phyloP scores from a whole-genome alignment of 1,140 invertebrate species.

The Brachionus rubens region DNA sequence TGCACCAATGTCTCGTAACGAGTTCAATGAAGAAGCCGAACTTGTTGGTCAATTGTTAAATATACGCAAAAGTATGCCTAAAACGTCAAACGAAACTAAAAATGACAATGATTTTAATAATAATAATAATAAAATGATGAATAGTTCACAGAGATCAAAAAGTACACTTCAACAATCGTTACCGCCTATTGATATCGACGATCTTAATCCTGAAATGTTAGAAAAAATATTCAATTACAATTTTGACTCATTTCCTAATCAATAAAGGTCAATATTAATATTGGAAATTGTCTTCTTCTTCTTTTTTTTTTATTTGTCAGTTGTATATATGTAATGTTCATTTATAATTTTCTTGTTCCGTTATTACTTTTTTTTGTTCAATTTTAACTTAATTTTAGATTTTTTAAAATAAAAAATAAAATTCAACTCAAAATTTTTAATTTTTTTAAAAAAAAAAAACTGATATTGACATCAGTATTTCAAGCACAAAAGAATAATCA shows the following conservation, averaged over 20 bases:
- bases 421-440: no score
- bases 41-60: conserved; percentile 4
- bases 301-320: no score
- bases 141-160: no score
- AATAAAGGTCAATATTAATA: not conserved
- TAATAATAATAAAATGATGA: not conserved
- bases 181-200: conserved; percentile 14
- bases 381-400: no score
- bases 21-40: conserved; percentile 24
- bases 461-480: no score
- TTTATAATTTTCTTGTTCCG: no score
- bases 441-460: no score
- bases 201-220: conserved; percentile 35
- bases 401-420: no score
- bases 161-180: not conserved
- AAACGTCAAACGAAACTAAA: not conserved
- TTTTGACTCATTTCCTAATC: conserved; percentile 20
- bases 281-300: not conserved
- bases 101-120: not conserved
- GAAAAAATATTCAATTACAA: conserved; percentile 36
- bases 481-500: no score
- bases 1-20: not conserved
- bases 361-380: no score
- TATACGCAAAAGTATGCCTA: not conserved
- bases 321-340: no score